Evolutionary conservation across 1,140 invertebrate genomes (phyloP), one percentile per base, ranked within the genome.

Genomic region (Lordiphosa mommai): DNA sequence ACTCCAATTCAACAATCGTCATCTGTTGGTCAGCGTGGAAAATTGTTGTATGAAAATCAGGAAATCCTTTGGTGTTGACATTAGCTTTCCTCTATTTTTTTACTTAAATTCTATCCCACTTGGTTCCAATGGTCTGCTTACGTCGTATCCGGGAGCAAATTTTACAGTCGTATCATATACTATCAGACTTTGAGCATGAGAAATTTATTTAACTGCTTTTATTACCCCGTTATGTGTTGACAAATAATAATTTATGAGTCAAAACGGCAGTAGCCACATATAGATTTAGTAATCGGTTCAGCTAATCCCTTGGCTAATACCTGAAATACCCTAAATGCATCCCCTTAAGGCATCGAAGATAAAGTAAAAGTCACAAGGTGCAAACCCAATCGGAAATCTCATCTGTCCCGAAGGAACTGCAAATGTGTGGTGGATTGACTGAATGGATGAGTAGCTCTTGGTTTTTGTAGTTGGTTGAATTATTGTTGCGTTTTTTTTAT

Each of bases 161-260:
- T 84, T 82, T 84, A 82, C 77, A 59, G 61, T 56, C 79, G 53
- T 71, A 69, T 84, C 72, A 61, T 77, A 84, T 82, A 77, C 84
- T 82, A 84, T 82, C 77, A 84, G 76, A 52, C 77, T 68, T 84
- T 76, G 47, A 36, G 59, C 72, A 72, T 77, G 59, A 46, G 57
- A 69, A 82, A 60, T 61, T 68, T 84, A 57, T 61, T 61, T 20
- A 70, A 56, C 44, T 36, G 29, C 34, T 57, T 76, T 82, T 82
- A 82, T 72, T 50, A 32, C 36, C 51, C 23, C 6, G 23, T 68
- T 60, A 55, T 65, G 67, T 61, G 40, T 64, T 77, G 68, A 72
- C 77, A 84, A 61, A 76, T 71, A 50, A 29, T 67, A 64, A 82
- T 82, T 82, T 82, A 82, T 82, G 63, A 57, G 37, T 50, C 44